These are phyloP conservation scores for Ophthalmolycus amberensis DNA, from an alignment of 2,113 vertebrate genomes.

Conservation along the genomic window DNA sequence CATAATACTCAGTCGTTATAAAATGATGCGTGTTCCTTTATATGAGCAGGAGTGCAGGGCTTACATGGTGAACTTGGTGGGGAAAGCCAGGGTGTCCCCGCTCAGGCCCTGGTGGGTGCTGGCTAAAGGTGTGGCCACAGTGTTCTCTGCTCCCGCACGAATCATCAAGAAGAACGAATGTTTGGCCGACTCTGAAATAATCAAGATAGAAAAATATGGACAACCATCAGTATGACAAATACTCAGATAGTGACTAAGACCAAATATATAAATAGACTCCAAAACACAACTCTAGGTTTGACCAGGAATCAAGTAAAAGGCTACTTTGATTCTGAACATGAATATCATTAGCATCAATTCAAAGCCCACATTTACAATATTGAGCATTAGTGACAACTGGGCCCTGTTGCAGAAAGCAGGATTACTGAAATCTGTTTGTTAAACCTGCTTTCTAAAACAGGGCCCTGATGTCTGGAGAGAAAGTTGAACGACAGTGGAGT, in stretches of 20 bases:
- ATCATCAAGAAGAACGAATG: conserved; percentile 93
- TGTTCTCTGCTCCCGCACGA: conserved; percentile 90
- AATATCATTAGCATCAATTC: not conserved
- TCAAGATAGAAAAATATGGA: not conserved
- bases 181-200: conserved; percentile 87
- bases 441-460: not conserved
- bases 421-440: not conserved
- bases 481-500: not conserved
- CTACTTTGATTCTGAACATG: not conserved
- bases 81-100: conserved; percentile 92
- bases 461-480: not conserved
- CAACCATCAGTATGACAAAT: not conserved
- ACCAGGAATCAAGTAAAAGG: no score
- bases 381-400: not conserved
- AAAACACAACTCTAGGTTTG: no score
- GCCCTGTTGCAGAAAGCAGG: not conserved
- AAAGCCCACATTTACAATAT: not conserved
- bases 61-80: conserved; percentile 91
- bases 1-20: not conserved
- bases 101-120: conserved; percentile 88
- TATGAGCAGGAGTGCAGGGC: conserved; percentile 47
- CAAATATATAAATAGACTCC: not conserved
- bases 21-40: not conserved
- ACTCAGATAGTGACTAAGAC: not conserved
- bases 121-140: conserved; percentile 90